Evolutionary conservation across 2,888 invertebrate species (phyloP), one percentile per base, ranked within the genome.

Genomic region (Therioaphis trifolii): DNA sequence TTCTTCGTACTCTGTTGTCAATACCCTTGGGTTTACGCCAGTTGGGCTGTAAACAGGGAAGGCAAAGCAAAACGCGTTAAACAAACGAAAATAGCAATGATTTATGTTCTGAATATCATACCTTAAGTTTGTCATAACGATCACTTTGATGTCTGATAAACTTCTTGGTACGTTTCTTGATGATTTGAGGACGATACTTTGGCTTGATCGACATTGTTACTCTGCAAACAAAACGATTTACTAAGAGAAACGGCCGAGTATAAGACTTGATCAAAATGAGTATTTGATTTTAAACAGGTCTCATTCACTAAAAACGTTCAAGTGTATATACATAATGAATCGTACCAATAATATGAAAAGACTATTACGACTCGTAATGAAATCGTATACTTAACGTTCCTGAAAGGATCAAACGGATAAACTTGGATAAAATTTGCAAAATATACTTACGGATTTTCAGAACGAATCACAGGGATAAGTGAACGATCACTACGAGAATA

Each of bases 21-120:
- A 99, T 99, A 96, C 99, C 99, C 91, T 98, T 98, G 27, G 99
- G 99, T 91, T 98, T 99, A 89, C 99, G 94, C 99, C 99, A 99
- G 93, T 96, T 97, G 87, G 95, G 92, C 96, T 96, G 87, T 24
- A 90, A 88, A 84, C 77, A 82, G 40, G 7, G 14, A 63, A 40
- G 5, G 18, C 7, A 76, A 76, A 7, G 15, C 7, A 21, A n/a
- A n/a, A n/a, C n/a, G n/a, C n/a, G n/a, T n/a, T n/a, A 46, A 46
- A 12, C 14, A 46, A 4, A 46, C 12, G 12, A 46, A 14, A 46
- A 2, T 9, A 46, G 11, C 46, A 46, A 46, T 3, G 15, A 46
- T 46, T 46, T 35, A 35, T 5, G 7, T 3, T 3, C 5, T 40
- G 1, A 66, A 66, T 15, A 40, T 46, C 4, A 66, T 89, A 95